Evolutionary conservation across 2,888 invertebrate genomes (phyloP).

Genomic region (Dorcus hopei): DNA sequence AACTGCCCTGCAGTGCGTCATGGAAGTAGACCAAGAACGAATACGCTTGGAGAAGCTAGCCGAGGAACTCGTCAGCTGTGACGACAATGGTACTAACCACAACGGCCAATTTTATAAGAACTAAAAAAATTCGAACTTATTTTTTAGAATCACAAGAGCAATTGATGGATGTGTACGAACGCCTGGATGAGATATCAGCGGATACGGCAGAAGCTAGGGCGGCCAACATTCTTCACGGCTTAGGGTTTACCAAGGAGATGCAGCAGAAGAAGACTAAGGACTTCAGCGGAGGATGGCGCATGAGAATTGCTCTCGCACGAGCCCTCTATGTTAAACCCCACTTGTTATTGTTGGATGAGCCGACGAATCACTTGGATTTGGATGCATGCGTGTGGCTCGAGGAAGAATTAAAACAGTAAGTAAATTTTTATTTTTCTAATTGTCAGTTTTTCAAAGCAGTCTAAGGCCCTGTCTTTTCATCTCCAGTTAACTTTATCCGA

Average conservation of each 20-base stretch:
- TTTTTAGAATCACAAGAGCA: constrained; percentile 83
- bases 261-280: constrained; percentile 83
- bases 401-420: constrained; percentile 88
- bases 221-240: constrained; percentile 91
- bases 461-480: no score
- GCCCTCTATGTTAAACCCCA: constrained; percentile 98
- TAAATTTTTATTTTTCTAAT: constrained; percentile 12
- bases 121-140: background rate
- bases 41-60: constrained; percentile 87
- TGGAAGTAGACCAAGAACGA: constrained; percentile 97
- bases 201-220: constrained; percentile 94
- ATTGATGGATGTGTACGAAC: constrained; percentile 95
- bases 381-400: constrained; percentile 99
- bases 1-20: constrained; percentile 91
- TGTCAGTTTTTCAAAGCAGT: background rate
- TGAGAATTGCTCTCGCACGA: constrained; percentile 96
- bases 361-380: constrained; percentile 97
- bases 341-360: constrained; percentile 92
- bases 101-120: background rate
- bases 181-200: constrained; percentile 94
- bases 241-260: constrained; percentile 88
- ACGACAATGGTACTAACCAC: constrained; percentile 69
- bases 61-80: constrained; percentile 81
- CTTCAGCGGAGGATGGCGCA: constrained; percentile 95
- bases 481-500: no score